Conservation (phyloP, 2,113 vertebrate genomes). For the Phocoena phocoena region DNA sequence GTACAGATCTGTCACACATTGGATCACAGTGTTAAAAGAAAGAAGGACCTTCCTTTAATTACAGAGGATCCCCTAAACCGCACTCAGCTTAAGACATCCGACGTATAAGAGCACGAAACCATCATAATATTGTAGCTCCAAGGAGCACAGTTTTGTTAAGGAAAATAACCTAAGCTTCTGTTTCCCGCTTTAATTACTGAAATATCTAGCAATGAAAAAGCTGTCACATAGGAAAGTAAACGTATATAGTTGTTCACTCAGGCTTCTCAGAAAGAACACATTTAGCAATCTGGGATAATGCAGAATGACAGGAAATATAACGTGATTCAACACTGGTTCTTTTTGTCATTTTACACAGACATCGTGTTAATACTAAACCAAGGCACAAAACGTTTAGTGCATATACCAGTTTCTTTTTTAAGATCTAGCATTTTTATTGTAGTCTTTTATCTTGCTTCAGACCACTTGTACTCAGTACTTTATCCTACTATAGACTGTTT, state of each 20-base stretch:
- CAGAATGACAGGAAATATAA: constrained; percentile 74
- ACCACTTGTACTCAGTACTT: constrained; percentile 80
- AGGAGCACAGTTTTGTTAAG: constrained; percentile 71
- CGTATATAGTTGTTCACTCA: constrained; percentile 71
- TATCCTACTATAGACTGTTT: constrained; percentile 74
- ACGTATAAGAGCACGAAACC: not conserved
- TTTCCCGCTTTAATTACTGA: constrained; percentile 82
- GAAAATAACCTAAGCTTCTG: constrained; percentile 76
- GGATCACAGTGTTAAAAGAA: too few species aligned
- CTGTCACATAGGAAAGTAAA: constrained; percentile 75
- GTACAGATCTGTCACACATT: too few species aligned
- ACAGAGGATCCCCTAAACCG: too few species aligned
- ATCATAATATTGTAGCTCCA: constrained; percentile 67
- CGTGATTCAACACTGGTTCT: constrained; percentile 78
- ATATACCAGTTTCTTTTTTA: constrained; percentile 85
- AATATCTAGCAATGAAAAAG: constrained; percentile 82
- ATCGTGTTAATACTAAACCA: constrained; percentile 86
- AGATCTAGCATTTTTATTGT: constrained; percentile 80
- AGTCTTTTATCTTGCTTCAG: constrained; percentile 80
- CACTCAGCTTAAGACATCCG: too few species aligned
- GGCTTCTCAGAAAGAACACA: constrained; percentile 72
- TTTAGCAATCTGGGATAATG: constrained; percentile 66
- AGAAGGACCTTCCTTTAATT: too few species aligned
- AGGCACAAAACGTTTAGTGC: constrained; percentile 90
- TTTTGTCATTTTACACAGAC: constrained; percentile 80